Conservation (phyloP, 2,113 vertebrate genomes). For the Stegastes partitus region DNA sequence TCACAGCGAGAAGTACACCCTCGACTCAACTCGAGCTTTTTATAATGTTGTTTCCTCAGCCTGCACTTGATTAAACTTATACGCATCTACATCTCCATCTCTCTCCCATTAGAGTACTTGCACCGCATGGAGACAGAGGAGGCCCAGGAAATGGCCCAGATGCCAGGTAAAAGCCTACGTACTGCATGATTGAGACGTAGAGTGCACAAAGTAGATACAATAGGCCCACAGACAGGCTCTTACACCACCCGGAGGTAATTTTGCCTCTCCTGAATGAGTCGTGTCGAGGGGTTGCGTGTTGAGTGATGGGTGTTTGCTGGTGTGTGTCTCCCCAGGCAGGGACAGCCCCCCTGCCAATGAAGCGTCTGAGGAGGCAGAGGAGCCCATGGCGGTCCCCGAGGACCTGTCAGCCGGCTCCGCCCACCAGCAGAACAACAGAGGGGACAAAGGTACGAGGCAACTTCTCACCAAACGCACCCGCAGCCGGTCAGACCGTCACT, state of each 20-base stretch:
- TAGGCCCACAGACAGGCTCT: constrained; percentile 51
- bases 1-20: constrained; percentile 83
- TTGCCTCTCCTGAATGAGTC: constrained; percentile 55
- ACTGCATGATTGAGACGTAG: constrained; percentile 67
- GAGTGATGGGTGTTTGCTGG: constrained; percentile 62
- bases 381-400: constrained; percentile 98
- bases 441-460: constrained; percentile 87
- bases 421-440: constrained; percentile 90
- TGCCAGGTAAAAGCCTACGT: constrained; percentile 91
- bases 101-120: constrained; percentile 89
- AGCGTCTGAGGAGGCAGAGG: constrained; percentile 91
- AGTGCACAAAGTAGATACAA: constrained; percentile 64
- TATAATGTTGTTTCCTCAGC: constrained; percentile 75
- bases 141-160: constrained; percentile 96
- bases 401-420: constrained; percentile 94
- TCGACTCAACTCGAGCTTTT: constrained; percentile 75
- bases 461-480: constrained; percentile 28
- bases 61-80: constrained; percentile 83
- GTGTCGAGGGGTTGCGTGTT: constrained; percentile 19
- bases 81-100: constrained; percentile 72
- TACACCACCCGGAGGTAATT: constrained; percentile 53
- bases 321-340: constrained; percentile 85
- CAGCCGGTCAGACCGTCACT: constrained; percentile 22
- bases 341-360: constrained; percentile 92
- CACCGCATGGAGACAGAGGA: constrained; percentile 98